Base-by-base conservation (phyloP, 1,140 invertebrate genomes). In the Eupristina koningsbergeri region DNA sequence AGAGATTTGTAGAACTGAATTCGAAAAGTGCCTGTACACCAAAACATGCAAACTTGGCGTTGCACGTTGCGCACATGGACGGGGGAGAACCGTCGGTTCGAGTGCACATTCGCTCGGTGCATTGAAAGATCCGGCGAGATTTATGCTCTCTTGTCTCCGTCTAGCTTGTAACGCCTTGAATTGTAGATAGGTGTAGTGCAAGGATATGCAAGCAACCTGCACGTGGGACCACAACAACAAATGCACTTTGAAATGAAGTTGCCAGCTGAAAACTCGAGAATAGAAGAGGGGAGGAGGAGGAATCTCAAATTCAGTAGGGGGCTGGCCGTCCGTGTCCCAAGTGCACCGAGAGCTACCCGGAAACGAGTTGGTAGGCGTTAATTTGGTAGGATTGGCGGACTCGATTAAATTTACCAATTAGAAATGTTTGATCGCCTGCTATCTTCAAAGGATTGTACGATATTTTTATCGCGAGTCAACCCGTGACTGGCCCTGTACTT, bases 131-230 rank as follows among this genome's bases (percentile, higher is more conserved):
- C 87, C 87, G 86, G 83, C 83, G 84, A 89, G 91, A 91, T 91
- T 91, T 91, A 91, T 90, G 87, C 86, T 84, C 85, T 86, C 85
- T 82, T 81, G 86, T 63, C 86, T 86, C 83, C 89, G 88, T 90
- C 89, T 89, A 87, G 86, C 87, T 90, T 88, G 89, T 89, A 91
- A 89, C 89, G 87, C 89, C 88, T 90, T 91, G 89, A 90, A 91
- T 91, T 88, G 87, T 89, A 89, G 88, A 90, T 89, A 87, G 86
- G 86, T 88, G 89, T 88, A 67, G 86, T 87, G 87, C 82, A 86
- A 84, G 87, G 86, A 67, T 34, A 67, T 31, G 29, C 29, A 67
- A 11, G 29, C 63, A 67, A 67, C 63, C 29, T 64, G 31, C 87
- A 86, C 87, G 87, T 86, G 83, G 79, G 41, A 34, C 53, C 74